Evolutionary conservation across 2,888 invertebrate genomes (phyloP).

Genomic region (Caenorhabditis parvicauda): DNA sequence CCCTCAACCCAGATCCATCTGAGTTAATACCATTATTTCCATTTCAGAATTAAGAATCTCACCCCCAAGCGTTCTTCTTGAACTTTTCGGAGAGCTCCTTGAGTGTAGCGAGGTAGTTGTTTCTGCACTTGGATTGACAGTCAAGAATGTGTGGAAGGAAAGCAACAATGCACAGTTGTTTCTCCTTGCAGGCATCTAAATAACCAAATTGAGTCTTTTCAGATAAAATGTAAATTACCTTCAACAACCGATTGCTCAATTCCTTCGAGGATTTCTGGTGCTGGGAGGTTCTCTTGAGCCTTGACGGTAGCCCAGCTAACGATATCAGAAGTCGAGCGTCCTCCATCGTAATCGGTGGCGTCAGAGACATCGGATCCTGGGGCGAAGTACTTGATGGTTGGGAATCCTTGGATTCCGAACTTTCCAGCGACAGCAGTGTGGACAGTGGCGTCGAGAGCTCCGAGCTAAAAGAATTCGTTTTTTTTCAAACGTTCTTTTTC

Average conservation of each 20-base stretch:
- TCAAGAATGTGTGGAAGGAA: conserved; percentile 92
- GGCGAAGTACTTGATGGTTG: conserved; percentile 79
- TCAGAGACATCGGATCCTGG: conserved; percentile 69
- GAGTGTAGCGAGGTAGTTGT: conserved; percentile 78
- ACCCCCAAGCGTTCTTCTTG: conserved; percentile 92
- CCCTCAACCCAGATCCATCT: conserved; percentile 94
- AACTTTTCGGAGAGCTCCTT: conserved; percentile 80
- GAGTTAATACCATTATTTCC: conserved; percentile 9
- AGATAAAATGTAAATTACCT: conserved; percentile 10
- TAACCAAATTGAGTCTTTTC: neutral
- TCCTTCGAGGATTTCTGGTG: conserved; percentile 83
- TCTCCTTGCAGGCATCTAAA: conserved; percentile 75
- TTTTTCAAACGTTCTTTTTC: too few relatives aligned
- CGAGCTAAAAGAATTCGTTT: conserved; percentile 67
- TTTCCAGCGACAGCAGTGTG: conserved; percentile 79
- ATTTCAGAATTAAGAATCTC: neutral
- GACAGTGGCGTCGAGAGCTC: conserved; percentile 91
- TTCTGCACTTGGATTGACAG: conserved; percentile 87
- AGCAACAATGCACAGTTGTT: conserved; percentile 82
- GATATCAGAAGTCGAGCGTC: conserved; percentile 82
- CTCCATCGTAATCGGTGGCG: conserved; percentile 84
- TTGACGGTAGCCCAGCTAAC: conserved; percentile 75
- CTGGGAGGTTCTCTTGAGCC: conserved; percentile 78
- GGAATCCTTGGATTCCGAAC: conserved; percentile 86
- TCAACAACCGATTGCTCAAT: conserved; percentile 69